Conservation (phyloP, 2,113 vertebrate species). For the Myiagra hebetior region DNA sequence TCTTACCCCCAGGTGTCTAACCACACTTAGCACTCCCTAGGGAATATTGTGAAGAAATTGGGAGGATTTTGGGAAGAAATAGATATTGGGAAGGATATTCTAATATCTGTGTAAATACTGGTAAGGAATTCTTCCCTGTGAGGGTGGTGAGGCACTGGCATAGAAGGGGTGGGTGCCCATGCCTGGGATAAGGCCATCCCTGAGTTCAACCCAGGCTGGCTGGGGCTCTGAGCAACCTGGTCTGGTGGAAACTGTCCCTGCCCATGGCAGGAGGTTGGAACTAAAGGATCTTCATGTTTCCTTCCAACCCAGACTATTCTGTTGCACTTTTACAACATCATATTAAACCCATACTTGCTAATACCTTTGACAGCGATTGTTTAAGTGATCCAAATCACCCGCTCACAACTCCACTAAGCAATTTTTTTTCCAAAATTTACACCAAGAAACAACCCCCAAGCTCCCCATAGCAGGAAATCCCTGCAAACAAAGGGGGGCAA, state of each 20-base stretch:
- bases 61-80: too few relatives aligned
- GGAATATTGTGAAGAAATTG: not conserved
- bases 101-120: not conserved
- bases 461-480: not conserved
- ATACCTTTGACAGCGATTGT: not conserved
- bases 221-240: not conserved
- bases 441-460: not conserved
- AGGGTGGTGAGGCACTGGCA: not conserved
- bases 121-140: not conserved
- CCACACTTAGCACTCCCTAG: not conserved
- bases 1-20: not conserved
- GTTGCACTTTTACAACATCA: not conserved
- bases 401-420: not conserved
- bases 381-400: not conserved
- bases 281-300: not conserved
- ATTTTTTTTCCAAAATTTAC: not conserved
- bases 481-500: fast-evolving
- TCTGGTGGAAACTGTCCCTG: not conserved
- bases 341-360: not conserved
- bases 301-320: not conserved
- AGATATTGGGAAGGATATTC: not conserved
- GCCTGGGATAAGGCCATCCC: not conserved
- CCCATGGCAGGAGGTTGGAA: not conserved
- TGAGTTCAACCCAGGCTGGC: not conserved
- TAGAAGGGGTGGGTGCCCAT: not conserved